A percentile compares a stretch with the other conserved stretches of the same genome.
Conservation (phyloP, 2,888 invertebrate genomes). For the Drosophila heteroneura region DNA sequence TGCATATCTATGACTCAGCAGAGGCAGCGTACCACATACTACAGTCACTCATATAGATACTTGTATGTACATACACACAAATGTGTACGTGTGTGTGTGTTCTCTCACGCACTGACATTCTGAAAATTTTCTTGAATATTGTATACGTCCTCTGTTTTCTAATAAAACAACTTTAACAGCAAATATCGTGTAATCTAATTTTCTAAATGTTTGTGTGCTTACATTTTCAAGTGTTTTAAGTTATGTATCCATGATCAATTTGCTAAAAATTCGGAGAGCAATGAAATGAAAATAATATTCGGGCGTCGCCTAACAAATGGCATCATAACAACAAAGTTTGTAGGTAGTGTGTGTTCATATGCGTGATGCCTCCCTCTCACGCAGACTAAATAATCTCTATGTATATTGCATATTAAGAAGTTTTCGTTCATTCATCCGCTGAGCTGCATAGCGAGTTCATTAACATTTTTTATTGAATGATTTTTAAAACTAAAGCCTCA, state of each 20-base stretch:
- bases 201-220: neutral
- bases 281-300: slow-evolving; percentile 17
- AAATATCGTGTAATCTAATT: neutral
- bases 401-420: slow-evolving; percentile 21
- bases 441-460: slow-evolving; percentile 43
- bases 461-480: slow-evolving; percentile 33
- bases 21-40: slow-evolving; percentile 8
- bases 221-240: neutral
- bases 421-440: slow-evolving; percentile 17
- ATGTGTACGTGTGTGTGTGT: slow-evolving; percentile 8
- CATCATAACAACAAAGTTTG: slow-evolving; percentile 27
- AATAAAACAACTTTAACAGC: neutral
- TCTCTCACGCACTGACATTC: slow-evolving; percentile 18
- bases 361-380: slow-evolving; percentile 33
- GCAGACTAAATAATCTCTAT: slow-evolving; percentile 17
- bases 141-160: slow-evolving; percentile 18
- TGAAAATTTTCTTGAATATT: slow-evolving; percentile 16
- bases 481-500: slow-evolving; percentile 3
- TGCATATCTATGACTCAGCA: slow-evolving; percentile 41
- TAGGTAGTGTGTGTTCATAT: slow-evolving; percentile 20
- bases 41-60: slow-evolving; percentile 2
- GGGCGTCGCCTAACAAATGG: slow-evolving; percentile 44
- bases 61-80: neutral
- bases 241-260: slow-evolving; percentile 13
- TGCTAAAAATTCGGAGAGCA: slow-evolving; percentile 11